Base-by-base conservation (phyloP, 2,113 vertebrate genomes). In the Ailuropoda melanoleuca region DNA sequence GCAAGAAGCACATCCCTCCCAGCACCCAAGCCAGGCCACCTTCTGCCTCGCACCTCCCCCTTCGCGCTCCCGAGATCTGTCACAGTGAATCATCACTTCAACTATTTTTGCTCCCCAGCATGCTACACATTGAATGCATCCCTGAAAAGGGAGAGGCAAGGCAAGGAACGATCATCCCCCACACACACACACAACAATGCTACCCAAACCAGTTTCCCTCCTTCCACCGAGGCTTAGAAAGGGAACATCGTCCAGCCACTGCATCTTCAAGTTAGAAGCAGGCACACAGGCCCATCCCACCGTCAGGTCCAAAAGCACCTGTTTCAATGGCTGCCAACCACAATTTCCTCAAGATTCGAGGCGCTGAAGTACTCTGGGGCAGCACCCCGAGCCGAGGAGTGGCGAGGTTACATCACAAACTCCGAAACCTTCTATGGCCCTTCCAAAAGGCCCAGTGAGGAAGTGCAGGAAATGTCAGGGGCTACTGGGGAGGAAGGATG, bases 221-320 rank as follows among this genome's bases (percentile, higher is more conserved):
- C 53, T 48, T 12, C 90, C 37, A 1, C 84, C 81, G 8, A 70
- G 37, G 14, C 31, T 23, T 43, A 15, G 26, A 62, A 48, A 37
- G 17, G 70, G 9, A 56, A 13, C 6, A 0, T 31, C 15, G 26
- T 50, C 64, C 1, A 0, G 62, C 62, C 87, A 78, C 89, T 46
- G 29, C 12, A 0, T 55, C 64, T 62, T 29, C 55, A n/a, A 34
- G 37, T 21, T 4, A 90, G 88, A 91, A 96, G 75, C 94, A 37
- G 48, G 19, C 6, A 4, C 0, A 0, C 0, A 17, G 72, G 29
- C 26, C 50, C 46, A 29, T 46, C 46, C 23, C 66, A 18, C 7
- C 6, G 1, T 81, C 23, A 1, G 60, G 31, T 26, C 75, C 68
- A 46, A 24, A 74, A 48, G 80, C 93, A 75, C 64, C 48, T 56